Percentiles rank a stretch among this genome's conserved stretches.
Evolutionary conservation across 2,113 vertebrate genomes (phyloP).

Genomic region (Myocastor coypus): DNA sequence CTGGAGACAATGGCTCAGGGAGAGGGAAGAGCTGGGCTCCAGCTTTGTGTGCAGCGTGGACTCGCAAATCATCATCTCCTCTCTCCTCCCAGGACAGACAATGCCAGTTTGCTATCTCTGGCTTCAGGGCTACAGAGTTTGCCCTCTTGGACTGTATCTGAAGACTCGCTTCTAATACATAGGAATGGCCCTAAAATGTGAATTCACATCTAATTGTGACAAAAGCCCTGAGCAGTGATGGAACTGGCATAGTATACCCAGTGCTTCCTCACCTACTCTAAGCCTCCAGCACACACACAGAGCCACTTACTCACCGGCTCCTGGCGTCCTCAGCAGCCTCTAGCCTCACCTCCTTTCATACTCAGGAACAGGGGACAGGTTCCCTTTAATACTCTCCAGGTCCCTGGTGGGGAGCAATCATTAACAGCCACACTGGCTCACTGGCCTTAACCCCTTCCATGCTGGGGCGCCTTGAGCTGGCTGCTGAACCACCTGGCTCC

Average conservation of each 20-base stretch:
- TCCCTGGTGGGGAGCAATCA: slow-evolving; percentile 86
- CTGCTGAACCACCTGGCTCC: neutral
- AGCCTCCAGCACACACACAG: neutral
- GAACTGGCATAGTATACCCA: rapidly evolving
- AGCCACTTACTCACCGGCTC: slow-evolving; percentile 55
- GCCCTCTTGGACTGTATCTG: neutral
- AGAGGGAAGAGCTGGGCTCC: neutral
- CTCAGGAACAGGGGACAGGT: slow-evolving; percentile 57
- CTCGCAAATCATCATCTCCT: slow-evolving; percentile 39
- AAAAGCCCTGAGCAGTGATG: slow-evolving; percentile 32
- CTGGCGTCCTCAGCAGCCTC: neutral
- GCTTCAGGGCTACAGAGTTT: neutral
- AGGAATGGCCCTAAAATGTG: neutral
- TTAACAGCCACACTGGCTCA: slow-evolving; percentile 85
- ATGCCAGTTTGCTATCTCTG: neutral
- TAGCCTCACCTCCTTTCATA: slow-evolving; percentile 32
- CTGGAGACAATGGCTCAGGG: slow-evolving; percentile 74
- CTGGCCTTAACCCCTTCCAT: slow-evolving; percentile 86
- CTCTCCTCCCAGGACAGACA: slow-evolving; percentile 30
- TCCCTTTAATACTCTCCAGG: slow-evolving; percentile 79
- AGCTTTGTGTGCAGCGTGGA: neutral
- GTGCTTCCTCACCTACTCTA: neutral
- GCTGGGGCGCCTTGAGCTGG: slow-evolving; percentile 29
- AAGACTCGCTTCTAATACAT: neutral
- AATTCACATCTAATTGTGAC: neutral